Evolutionary conservation across 2,113 vertebrate genomes (phyloP), one percentile per base, ranked within the genome.

Genomic region (Apteryx mantelli): DNA sequence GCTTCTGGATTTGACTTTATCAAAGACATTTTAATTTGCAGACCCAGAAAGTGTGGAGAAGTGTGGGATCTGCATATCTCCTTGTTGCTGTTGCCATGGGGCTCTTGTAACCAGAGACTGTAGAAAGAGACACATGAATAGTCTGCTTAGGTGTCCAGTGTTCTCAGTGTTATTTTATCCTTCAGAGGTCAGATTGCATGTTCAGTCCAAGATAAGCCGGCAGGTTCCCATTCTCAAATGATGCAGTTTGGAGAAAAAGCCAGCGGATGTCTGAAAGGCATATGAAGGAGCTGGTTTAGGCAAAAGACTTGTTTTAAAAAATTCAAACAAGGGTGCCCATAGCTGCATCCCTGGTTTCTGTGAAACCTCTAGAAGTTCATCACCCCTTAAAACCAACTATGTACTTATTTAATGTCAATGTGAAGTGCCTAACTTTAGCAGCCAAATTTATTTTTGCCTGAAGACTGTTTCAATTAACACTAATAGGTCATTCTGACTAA

Each of bases 361-460:
- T 81, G 82, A 83, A 94, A 94, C 48, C 79, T 88, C 87, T 77
- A 56, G 52, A 81, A 95, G 22, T 73, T 88, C 82, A 88, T 38
- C 64, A 91, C n/a, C 53, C 86, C 91, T 91, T 75, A 96, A 89
- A 79, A 44, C 42, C 50, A 83, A 55, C 85, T 77, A 73, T 17
- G 3, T 90, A 40, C 48, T 94, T 93, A 89, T 84, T 94, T 96
- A 94, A 94, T 82, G 38, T 74, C 36, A 74, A 74, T 30, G 26
- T 95, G 69, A 95, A 93, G 85, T 8, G 2, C 55, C 14, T 76
- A 90, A 86, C 65, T 94, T 93, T 84, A 79, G 64, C 88, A 86
- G 73, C 46, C 80, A 94, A 78, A 86, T 90, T 84, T 94, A 83
- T 86, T 96, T 95, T 95, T 94, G 89, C 95, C 91, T 60, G 85